Percentiles rank a stretch among this genome's conserved stretches.
phyloP scores from a whole-genome alignment of 2,113 vertebrate genomes.

The Orientallactaga bullata region DNA sequence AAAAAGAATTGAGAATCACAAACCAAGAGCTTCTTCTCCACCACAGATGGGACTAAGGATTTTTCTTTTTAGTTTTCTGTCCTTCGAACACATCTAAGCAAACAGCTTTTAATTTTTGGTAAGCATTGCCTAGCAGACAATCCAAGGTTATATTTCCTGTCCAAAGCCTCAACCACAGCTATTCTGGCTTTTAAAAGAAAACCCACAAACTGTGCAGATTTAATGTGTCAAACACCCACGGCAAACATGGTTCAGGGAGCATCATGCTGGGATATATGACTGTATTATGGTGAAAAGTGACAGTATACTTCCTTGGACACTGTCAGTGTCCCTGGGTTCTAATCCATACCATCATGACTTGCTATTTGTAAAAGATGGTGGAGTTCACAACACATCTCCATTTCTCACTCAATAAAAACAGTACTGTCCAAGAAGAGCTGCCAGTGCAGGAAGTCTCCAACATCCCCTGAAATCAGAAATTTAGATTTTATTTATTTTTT shows the following conservation, averaged over 20 bases:
- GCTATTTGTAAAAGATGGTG: constrained; percentile 37
- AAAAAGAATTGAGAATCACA: not conserved
- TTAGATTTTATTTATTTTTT: too few species aligned
- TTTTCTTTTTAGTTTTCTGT: not conserved
- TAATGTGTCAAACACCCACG: not conserved
- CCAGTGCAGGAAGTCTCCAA: constrained; percentile 51
- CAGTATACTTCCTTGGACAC: not conserved
- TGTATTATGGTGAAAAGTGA: not conserved
- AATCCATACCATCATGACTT: constrained; percentile 11
- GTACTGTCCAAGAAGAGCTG: constrained; percentile 32
- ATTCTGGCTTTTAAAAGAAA: not conserved
- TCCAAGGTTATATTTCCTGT: not conserved
- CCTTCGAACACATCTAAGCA: not conserved
- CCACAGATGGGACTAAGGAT: not conserved
- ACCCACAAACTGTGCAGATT: not conserved
- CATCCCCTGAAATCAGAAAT: constrained; percentile 24
- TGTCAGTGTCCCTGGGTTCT: not conserved
- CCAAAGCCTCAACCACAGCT: not conserved
- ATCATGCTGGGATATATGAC: too few species aligned
- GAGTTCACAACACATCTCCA: constrained; percentile 13
- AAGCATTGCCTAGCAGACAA: not conserved
- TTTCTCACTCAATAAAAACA: constrained; percentile 63
- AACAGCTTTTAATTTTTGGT: constrained; percentile 3
- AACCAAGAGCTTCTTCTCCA: not conserved
- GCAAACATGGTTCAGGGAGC: not conserved